Evolutionary conservation across 2,888 invertebrate species (phyloP), one percentile per base, ranked within the genome.

Genomic region (Phortica okadai): DNA sequence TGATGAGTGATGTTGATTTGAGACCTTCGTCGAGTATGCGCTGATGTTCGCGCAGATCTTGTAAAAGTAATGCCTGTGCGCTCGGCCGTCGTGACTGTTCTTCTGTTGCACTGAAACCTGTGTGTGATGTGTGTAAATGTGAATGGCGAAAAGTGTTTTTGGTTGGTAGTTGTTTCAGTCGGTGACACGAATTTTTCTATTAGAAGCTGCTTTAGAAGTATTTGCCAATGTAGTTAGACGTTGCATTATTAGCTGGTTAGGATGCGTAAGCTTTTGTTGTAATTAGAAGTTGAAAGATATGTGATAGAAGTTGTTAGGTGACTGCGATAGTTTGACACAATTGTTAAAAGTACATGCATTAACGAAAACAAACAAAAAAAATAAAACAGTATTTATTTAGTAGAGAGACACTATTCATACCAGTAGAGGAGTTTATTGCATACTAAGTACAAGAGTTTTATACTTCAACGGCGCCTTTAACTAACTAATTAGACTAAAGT

Each of bases 1-100:
- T 92, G 42, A 92, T 92, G 11, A 92, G 84, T 11, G 92, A 91
- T 0, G 92, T 92, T 41, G 92, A 92, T 81, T 92, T 92, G 58
- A 92, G 80, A 10, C 90, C 89, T 75, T 91, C 89, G 76, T 89
- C 90, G 5, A 89, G 82, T 74, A 90, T 85, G 69, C 89, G 89
- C 77, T 90, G 90, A 80, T 90, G 89, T 69, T 86, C 82, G 70
- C 88, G 88, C 45, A 90, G 78, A 80, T 90, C 88, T 75, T 89
- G 85, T 67, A 90, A 82, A 74, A 90, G 76, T 11, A 89, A 78
- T 76, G 89, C 85, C 81, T 90, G 90, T 44, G 84, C 84, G 70
- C 87, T 90, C 69, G 87, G 80, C 64, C 86, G 84, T 70, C 83
- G 84, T 70, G 6, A 6, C 25, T 6, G 62, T 62, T 59, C 74